phyloP scores from a whole-genome alignment of 2,113 vertebrate species.

The Ancistrus triradiatus region DNA sequence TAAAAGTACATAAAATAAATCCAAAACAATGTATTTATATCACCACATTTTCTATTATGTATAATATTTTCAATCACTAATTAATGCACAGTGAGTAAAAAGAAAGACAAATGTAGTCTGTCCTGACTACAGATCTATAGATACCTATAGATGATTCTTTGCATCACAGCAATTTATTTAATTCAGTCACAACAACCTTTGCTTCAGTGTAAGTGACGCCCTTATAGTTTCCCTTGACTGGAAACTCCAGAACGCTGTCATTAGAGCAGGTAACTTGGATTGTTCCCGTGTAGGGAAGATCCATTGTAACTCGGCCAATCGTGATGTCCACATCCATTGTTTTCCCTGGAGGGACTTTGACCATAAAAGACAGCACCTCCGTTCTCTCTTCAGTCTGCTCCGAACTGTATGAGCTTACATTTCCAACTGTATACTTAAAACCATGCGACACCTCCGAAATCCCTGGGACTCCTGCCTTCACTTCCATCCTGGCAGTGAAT shows the following conservation, averaged over 20 bases:
- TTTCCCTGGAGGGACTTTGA: slow-evolving; percentile 32
- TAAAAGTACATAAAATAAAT: no score
- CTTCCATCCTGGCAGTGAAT: neutral
- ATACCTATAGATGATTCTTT: no score
- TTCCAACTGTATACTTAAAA: slow-evolving; percentile 2
- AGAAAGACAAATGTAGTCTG: no score
- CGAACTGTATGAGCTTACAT: neutral
- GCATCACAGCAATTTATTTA: neutral
- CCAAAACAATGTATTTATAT: no score
- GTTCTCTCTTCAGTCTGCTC: slow-evolving; percentile 5
- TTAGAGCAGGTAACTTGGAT: slow-evolving; percentile 37
- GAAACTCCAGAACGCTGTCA: slow-evolving; percentile 1
- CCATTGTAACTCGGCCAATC: slow-evolving; percentile 36
- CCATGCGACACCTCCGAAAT: neutral
- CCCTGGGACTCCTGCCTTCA: slow-evolving; percentile 34
- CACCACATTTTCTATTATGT: no score
- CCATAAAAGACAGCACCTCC: neutral
- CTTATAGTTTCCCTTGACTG: slow-evolving; percentile 36
- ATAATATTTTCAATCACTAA: no score
- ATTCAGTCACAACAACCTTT: neutral
- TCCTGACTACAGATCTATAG: no score
- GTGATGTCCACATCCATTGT: slow-evolving; percentile 9
- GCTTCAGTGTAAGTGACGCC: neutral
- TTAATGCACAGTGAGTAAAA: no score
- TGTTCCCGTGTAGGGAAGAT: slow-evolving; percentile 44